Evolutionary conservation across 2,797 vertebrate species (phyloP), one percentile per base, ranked within the genome.

Genomic region (Phataginus tetradactyla): DNA sequence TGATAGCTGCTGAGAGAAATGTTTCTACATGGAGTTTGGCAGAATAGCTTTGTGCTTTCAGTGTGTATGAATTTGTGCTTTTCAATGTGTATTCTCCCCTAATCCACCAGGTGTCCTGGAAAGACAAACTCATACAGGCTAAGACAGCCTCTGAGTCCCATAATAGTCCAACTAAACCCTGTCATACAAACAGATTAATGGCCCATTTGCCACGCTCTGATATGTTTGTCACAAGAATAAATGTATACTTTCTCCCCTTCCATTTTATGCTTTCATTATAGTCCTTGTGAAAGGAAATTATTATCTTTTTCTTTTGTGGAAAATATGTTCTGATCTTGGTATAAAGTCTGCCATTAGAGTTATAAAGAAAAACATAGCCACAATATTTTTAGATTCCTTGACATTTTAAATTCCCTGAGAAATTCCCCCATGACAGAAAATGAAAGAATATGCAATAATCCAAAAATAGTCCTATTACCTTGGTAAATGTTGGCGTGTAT

Each of bases 201-300:
- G 42, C 21, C 53, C 32, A 63, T 94, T 92, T 97, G 94, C 74
- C 94, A 15, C 7, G 8, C 66, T 69, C 37, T 95, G 75, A 93
- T 90, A 87, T 92, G 69, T 72, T 71, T 95, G 74, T 86, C 84
- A 81, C 69, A 85, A 81, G 37, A 90, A 64, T 72, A 59, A 89
- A 94, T 79, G 53, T 45, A 81, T 80, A 90, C 18, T 89, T 72
- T 74, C 21, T 59, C 21, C 32, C 4, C 20, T 53, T 81, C 77
- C 15, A 63, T 79, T 80, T 96, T 71, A 72, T 94, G 39, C 1
- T 53, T 9, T 87, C 21, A 27, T 93, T 92, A 90, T 86, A 74
- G 68, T 71, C 61, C 42, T 94, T 69, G 64, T 84, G 79, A 97
- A 97, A 90, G 83, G 42, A 96, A 97, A 87, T 91, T 29, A 97